Base-by-base conservation (phyloP, 2,888 invertebrate species). In the Polyploca ridens region DNA sequence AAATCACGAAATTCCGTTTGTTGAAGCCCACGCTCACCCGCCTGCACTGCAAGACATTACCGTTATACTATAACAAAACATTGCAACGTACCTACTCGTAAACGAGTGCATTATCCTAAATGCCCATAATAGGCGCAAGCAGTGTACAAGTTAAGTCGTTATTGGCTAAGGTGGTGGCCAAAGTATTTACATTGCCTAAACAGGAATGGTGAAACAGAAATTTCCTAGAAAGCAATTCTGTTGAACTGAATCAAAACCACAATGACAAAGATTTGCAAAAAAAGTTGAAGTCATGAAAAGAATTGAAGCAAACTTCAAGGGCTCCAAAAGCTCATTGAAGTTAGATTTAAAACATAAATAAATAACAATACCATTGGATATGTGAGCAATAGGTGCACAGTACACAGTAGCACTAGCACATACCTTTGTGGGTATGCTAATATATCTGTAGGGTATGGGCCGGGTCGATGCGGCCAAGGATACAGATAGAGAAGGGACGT, bases 71-170 rank as follows among this genome's bases (percentile, higher is more conserved):
- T 71, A 82, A 84, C 80, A 83, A 83, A 84, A 81, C 79, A 76
- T 77, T 81, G 82, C 80, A 82, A 77, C 79, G 69, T 80, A 44
- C 27, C 27, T 27, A 27, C 44, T 61, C 44, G 41, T 41, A 80
- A 84, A 85, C 78, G 83, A 84, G 79, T 83, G 83, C 84, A 85
- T 84, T 86, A 86, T 85, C 82, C 85, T 82, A 83, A 84, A 85
- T 86, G 75, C 69, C 83, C 80, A 80, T 85, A 85, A 81, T 82
- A 72, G 77, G 81, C 66, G 68, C 63, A 41, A 10, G 1, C 38
- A 8, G 41, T 3, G 41, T 13, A 73, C 70, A 72, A 63, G 70
- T 73, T 67, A 71, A 73, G 73, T 72, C 69, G 78, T 75, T 80
- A 78, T 82, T 76, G 76, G 71, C 72, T 71, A 74, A 73, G 76